Evolutionary conservation across 2,797 vertebrate genomes (phyloP), one percentile per base, ranked within the genome.

Genomic region (Chelmon rostratus): DNA sequence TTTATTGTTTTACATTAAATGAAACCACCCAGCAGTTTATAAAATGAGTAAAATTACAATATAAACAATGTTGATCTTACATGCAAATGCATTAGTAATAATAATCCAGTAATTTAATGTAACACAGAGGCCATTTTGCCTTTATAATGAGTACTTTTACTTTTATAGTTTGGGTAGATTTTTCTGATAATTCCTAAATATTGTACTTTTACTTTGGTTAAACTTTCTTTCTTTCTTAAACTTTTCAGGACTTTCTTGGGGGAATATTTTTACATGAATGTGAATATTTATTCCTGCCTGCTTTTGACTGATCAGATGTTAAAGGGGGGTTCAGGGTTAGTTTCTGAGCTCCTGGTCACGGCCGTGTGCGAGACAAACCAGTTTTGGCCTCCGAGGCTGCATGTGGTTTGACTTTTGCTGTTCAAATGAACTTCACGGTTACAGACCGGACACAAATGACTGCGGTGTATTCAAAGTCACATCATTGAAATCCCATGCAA

Each of bases 401-500:
- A 2, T 86, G 85, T 56, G 90, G 94, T 93, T 93, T 87, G 90
- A 84, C 89, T 89, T 91, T 85, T 88, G 88, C 91, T 88, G 90
- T 90, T 92, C 87, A 93, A 89, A 92, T 93, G 86, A 92, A 73
- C 84, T 89, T 94, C 95, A 95, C 87, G 93, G 92, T 94, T 93
- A 87, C 88, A 68, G 92, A 91, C 79, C 77, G 75, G 84, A 95
- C 90, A 92, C 94, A 95, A 95, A 94, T 89, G 89, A 79, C 82
- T 86, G 92, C 33, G 94, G 95, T 85, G 89, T 89, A 95, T 95
- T 95, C 94, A 95, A 95, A 95, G 49, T 79, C 52, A 8, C 58
- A 35, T 84, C 83, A 95, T 93, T 95, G 87, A 95, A 95, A 95
- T 94, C 70, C 65, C 78, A 96, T 94, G 94, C 95, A 96, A 96